Base-by-base conservation (phyloP, 2,888 invertebrate genomes). In the Trichogramma evanescens region DNA sequence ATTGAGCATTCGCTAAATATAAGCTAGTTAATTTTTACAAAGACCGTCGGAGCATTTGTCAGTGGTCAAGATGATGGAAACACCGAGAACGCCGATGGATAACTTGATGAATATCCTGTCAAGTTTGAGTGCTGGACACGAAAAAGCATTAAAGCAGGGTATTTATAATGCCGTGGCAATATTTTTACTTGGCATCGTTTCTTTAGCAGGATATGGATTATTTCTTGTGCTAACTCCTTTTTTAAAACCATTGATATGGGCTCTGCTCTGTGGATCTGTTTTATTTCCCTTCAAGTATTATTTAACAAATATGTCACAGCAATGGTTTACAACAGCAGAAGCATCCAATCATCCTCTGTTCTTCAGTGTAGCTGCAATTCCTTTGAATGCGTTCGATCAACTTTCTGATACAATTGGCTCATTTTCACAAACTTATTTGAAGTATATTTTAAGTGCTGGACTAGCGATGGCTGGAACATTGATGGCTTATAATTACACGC, bases 171-270 rank as follows among this genome's bases (percentile, higher is more conserved):
- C 91, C 5, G 84, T 91, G 63, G 92, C 92, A n/a, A 79, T 91
- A 58, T 84, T 91, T 68, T 82, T 93, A 66, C 80, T 93, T 63
- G 80, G 84, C 50, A 76, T 89, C 54, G 84, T 86, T 67, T 84
- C 85, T 72, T 84, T 84, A 45, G 89, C 89, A 10, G 82, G 87
- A 49, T 88, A 87, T 74, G 90, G 91, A 2, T 82, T 94, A 6
- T 94, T 91, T 77, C 83, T 91, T 65, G 90, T 93, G 67, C 80
- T 96, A 42, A 90, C 92, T 70, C 95, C 95, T 0, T 97, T 96
- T 78, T 86, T 98, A 44, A 89, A 93, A 68, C 96, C 98, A 0
- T 79, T 99, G 57, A 83, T 97, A 68, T 99, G 98, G 98, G 96
- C 98, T 0, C 81, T 95, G 59, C 81, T 99, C 43, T 93, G 95